phyloP scores from a whole-genome alignment of 2,113 vertebrate genomes.

The Murina feae region DNA sequence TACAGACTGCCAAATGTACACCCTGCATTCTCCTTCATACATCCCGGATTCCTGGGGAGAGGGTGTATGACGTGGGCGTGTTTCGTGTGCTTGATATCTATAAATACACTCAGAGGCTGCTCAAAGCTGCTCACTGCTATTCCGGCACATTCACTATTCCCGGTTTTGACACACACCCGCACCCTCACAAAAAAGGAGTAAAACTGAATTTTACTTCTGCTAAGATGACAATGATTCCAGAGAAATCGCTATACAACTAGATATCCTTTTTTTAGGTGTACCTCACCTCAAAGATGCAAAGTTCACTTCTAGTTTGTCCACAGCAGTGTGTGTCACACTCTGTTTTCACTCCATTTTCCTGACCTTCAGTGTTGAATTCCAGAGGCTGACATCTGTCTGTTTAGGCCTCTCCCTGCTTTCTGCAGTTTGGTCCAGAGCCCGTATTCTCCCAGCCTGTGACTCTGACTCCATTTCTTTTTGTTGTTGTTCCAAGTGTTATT shows the following conservation, averaged over 20 bases:
- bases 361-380: not conserved
- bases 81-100: conserved; percentile 72
- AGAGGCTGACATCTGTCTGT: not conserved
- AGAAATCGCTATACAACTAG: not conserved
- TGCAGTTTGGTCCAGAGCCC: not conserved
- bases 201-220: conserved; percentile 42
- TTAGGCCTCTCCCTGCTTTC: not conserved
- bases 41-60: conserved; percentile 66
- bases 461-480: not conserved
- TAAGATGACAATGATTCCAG: not conserved
- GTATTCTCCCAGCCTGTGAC: not conserved
- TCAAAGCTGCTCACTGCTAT: conserved; percentile 64
- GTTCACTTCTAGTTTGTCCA: not conserved
- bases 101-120: conserved; percentile 68
- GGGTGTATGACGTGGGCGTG: conserved; percentile 69
- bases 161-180: conserved; percentile 48
- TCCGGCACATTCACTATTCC: conserved; percentile 53
- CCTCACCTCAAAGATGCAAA: not conserved
- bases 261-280: not conserved
- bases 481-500: conserved; percentile 39
- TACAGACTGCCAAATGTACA: conserved; percentile 35
- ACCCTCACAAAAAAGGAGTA: conserved; percentile 23
- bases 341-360: not conserved
- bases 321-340: not conserved
- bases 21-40: conserved; percentile 48